Conservation (phyloP, 2,113 vertebrate species). For the Trichomycterus rosablanca region DNA sequence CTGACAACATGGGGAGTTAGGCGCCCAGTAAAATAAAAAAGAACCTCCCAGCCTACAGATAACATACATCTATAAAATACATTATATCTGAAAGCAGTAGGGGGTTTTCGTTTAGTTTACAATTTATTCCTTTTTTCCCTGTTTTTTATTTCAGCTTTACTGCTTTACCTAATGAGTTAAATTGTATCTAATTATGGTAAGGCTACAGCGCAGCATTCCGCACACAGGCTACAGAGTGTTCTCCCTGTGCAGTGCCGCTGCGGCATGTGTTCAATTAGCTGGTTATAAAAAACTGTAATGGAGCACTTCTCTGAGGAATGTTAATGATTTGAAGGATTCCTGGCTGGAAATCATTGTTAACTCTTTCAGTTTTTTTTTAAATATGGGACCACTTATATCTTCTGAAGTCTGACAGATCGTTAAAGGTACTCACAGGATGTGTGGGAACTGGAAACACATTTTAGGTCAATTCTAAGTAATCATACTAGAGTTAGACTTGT, state of each 20-base stretch:
- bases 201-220: slow-evolving; percentile 52
- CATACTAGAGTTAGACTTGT: neutral
- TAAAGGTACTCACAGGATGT: slow-evolving; percentile 59
- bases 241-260: slow-evolving; percentile 57
- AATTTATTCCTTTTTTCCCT: slow-evolving; percentile 41
- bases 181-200: slow-evolving; percentile 64
- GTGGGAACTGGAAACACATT: slow-evolving; percentile 50
- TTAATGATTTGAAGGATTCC: slow-evolving; percentile 69
- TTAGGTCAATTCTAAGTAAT: slow-evolving; percentile 5
- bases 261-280: slow-evolving; percentile 70
- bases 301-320: slow-evolving; percentile 65
- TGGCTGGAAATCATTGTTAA: slow-evolving; percentile 57
- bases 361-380: slow-evolving; percentile 59
- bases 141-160: slow-evolving; percentile 56
- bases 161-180: slow-evolving; percentile 64
- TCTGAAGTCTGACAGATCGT: slow-evolving; percentile 53
- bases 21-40: neutral
- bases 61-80: slow-evolving; percentile 22
- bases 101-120: slow-evolving; percentile 32
- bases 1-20: neutral
- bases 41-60: neutral
- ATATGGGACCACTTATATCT: slow-evolving; percentile 46
- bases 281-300: slow-evolving; percentile 58
- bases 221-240: slow-evolving; percentile 47
- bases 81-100: slow-evolving; percentile 52